Percentiles rank a stretch among this genome's conserved stretches.
These are phyloP conservation scores for Drosophila bocki DNA, from an alignment of 1,140 invertebrate genomes.

Conservation along the genomic window DNA sequence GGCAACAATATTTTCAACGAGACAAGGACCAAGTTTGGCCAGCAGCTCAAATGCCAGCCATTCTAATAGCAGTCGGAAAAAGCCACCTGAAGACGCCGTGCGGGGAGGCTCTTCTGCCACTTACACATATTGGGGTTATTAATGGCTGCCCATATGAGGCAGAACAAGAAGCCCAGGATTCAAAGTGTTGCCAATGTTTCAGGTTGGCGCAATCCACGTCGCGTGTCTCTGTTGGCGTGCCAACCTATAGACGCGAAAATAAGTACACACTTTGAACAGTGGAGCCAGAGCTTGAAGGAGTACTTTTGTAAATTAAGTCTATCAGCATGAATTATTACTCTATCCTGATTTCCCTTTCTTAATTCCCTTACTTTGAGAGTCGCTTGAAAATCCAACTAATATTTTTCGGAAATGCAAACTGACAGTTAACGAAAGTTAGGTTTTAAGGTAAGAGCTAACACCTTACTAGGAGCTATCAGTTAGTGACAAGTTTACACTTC, in stretches of 20 bases:
- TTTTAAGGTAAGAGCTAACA: not conserved
- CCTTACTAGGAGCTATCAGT: not conserved
- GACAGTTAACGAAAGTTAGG: not conserved
- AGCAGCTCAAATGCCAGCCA: constrained; percentile 27
- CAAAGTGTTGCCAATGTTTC: constrained; percentile 61
- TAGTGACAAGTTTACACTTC: too few relatives aligned
- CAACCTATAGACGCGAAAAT: constrained; percentile 47
- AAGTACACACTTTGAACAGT: constrained; percentile 44
- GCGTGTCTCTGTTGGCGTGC: constrained; percentile 64
- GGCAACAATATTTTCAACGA: constrained; percentile 61
- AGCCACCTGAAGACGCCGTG: constrained; percentile 41
- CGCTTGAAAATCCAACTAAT: not conserved
- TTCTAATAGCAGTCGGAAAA: constrained; percentile 39
- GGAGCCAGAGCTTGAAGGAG: not conserved
- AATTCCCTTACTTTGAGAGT: not conserved
- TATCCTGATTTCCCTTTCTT: not conserved
- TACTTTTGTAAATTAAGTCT: not conserved
- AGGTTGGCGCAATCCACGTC: constrained; percentile 43
- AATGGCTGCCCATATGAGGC: constrained; percentile 54
- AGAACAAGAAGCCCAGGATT: constrained; percentile 11
- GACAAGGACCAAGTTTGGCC: constrained; percentile 27
- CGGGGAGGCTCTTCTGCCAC: constrained; percentile 42
- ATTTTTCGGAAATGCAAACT: not conserved
- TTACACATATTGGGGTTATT: constrained; percentile 78
- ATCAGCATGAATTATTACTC: not conserved